phyloP scores from a whole-genome alignment of 1,140 invertebrate genomes.

The Bombus soroeensis region DNA sequence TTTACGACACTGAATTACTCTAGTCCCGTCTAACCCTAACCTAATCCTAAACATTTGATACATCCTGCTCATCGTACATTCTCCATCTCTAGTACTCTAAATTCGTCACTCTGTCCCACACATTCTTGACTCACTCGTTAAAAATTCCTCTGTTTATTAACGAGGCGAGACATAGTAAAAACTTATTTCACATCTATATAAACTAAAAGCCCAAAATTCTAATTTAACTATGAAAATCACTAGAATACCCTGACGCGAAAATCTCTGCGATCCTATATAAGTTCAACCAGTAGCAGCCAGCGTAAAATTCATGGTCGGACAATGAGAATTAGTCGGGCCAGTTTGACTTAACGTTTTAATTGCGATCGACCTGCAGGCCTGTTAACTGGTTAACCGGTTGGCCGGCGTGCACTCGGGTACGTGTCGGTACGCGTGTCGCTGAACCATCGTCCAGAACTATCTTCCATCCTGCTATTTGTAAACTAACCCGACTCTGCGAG shows the following conservation, averaged over 20 bases:
- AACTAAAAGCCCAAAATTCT: background rate
- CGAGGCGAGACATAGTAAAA: too few relatives aligned
- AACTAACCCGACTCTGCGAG: constrained; percentile 47
- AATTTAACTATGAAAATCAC: background rate
- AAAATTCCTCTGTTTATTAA: background rate
- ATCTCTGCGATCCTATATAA: constrained; percentile 5
- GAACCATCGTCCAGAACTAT: constrained; percentile 48
- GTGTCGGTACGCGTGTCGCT: background rate
- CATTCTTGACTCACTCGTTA: background rate
- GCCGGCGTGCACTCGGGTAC: background rate
- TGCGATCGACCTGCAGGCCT: constrained; percentile 50
- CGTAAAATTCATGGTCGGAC: constrained; percentile 21
- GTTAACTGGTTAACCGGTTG: constrained; percentile 6
- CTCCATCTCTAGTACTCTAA: background rate
- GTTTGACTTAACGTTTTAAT: constrained; percentile 59
- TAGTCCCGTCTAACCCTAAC: too few relatives aligned
- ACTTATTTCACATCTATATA: too few relatives aligned
- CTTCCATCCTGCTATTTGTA: constrained; percentile 57
- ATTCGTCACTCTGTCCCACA: background rate
- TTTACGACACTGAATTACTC: too few relatives aligned
- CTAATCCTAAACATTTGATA: too few relatives aligned
- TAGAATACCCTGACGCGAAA: background rate
- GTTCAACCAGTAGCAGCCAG: background rate
- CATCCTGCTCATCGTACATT: too few relatives aligned
- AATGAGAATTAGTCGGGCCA: constrained; percentile 36